phyloP scores from a whole-genome alignment of 2,888 invertebrate genomes.

The Rhyacophila evoluta region DNA sequence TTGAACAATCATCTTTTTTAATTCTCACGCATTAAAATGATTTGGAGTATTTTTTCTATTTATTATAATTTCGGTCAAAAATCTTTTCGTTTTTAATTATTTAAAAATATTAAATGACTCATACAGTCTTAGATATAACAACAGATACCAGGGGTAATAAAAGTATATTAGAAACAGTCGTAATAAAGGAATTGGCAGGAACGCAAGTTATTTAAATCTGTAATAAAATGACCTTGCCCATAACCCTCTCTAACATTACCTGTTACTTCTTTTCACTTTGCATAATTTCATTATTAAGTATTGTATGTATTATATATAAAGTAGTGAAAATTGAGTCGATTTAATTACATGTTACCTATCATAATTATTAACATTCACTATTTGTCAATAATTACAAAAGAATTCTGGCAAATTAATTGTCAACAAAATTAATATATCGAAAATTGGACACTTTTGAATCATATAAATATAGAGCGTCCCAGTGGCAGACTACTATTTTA shows the following conservation, averaged over 20 bases:
- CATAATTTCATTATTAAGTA: neutral
- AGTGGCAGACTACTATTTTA: neutral
- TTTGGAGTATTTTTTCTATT: too few relatives aligned
- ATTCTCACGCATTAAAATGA: too few relatives aligned
- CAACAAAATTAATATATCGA: neutral
- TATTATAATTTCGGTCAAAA: too few relatives aligned
- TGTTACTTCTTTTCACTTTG: neutral
- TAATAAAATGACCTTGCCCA: slow-evolving; percentile 18
- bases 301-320: neutral
- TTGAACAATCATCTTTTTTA: too few relatives aligned
- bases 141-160: neutral
- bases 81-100: too few relatives aligned
- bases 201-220: neutral
- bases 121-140: neutral
- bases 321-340: too few relatives aligned
- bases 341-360: neutral
- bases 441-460: neutral
- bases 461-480: neutral
- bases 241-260: neutral
- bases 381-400: neutral
- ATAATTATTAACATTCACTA: neutral
- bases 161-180: neutral
- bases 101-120: too few relatives aligned
- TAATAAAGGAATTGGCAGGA: neutral
- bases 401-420: slow-evolving; percentile 14